These are phyloP conservation scores for Girardia tigrina DNA, from an alignment of 2,888 invertebrate species.

Conservation along the genomic window DNA sequence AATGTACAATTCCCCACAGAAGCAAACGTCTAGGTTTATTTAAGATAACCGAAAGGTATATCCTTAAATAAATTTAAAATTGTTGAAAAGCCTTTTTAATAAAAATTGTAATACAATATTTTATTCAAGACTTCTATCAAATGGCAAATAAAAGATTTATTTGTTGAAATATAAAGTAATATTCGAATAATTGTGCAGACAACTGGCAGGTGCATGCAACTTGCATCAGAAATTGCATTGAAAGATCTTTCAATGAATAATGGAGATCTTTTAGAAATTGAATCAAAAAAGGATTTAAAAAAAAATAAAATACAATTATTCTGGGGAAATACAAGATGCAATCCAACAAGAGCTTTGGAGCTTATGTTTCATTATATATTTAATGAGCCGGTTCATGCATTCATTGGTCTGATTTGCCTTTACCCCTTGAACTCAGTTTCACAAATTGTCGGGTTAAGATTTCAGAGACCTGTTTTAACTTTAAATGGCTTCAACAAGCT, in stretches of 20 bases:
- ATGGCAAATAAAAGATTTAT: no score
- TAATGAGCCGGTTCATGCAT: slow-evolving; percentile 14
- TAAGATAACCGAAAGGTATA: no score
- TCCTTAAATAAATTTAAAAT: no score
- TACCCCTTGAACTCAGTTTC: neutral
- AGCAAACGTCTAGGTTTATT: no score
- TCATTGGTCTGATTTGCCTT: neutral
- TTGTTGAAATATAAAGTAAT: no score
- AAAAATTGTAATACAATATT: no score
- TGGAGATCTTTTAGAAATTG: neutral
- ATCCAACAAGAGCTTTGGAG: neutral
- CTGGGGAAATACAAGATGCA: slow-evolving; percentile 9
- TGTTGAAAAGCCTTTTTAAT: no score
- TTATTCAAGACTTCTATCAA: no score
- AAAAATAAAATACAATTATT: neutral
- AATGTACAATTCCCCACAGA: no score
- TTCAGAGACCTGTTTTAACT: neutral
- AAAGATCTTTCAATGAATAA: neutral
- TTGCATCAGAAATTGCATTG: neutral
- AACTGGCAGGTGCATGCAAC: no score
- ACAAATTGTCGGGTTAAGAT: neutral
- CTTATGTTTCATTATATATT: neutral
- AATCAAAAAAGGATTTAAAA: neutral
- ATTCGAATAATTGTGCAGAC: no score
- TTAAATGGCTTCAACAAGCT: neutral